A percentile compares a stretch with the other conserved stretches of the same genome.
Conservation (phyloP, 2,797 vertebrate species). For the Thunnus albacares region DNA sequence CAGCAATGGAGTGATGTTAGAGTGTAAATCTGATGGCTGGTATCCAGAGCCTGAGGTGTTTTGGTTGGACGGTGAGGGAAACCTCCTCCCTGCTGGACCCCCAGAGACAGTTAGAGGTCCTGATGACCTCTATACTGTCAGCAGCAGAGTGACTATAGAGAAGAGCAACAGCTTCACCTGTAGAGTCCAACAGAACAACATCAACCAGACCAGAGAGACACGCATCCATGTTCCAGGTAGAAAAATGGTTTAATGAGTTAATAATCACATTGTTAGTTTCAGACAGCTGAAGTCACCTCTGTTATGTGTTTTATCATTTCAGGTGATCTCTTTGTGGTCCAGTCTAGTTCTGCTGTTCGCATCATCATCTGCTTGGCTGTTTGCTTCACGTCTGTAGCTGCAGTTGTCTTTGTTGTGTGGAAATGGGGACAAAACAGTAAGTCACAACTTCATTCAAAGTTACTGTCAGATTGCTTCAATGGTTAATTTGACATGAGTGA, state of each 20-base stretch:
- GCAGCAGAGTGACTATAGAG: slow-evolving; percentile 40
- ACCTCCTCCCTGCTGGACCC: slow-evolving; percentile 25
- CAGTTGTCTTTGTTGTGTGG: not conserved
- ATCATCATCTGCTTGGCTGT: not conserved
- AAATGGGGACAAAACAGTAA: slow-evolving; percentile 10
- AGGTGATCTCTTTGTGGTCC: slow-evolving; percentile 7
- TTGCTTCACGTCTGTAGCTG: not conserved
- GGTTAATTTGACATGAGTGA: no score
- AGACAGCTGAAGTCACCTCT: not conserved
- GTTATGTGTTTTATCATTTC: not conserved
- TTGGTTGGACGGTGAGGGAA: slow-evolving; percentile 17
- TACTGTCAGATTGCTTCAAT: not conserved
- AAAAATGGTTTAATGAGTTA: not conserved
- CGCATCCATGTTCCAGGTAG: slow-evolving; percentile 6
- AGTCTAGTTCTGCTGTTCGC: not conserved
- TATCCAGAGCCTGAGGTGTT: slow-evolving; percentile 37
- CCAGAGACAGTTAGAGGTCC: slow-evolving; percentile 19
- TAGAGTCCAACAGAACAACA: slow-evolving; percentile 34
- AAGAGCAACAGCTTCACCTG: slow-evolving; percentile 35
- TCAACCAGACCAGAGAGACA: slow-evolving; percentile 27
- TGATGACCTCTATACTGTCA: slow-evolving; percentile 34
- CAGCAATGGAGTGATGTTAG: not conserved
- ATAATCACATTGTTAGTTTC: not conserved
- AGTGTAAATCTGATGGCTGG: slow-evolving; percentile 35
- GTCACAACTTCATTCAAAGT: not conserved